These are phyloP conservation scores for Phalangium opilio DNA, from an alignment of 2,888 invertebrate species.

Conservation along the genomic window DNA sequence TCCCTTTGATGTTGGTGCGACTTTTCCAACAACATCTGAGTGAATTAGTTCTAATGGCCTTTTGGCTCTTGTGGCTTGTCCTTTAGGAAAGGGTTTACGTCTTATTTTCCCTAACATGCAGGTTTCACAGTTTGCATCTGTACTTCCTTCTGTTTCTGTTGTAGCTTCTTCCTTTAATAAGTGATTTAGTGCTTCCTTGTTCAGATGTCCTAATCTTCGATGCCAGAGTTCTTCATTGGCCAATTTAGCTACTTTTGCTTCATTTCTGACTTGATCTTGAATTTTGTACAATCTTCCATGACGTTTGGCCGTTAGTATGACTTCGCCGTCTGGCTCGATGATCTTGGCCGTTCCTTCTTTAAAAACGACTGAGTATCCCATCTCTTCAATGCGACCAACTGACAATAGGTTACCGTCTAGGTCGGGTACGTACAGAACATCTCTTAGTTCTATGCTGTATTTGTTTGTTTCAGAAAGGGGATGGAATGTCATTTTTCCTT, in stretches of 20 bases:
- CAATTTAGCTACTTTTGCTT: neutral
- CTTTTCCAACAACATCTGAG: slow-evolving; percentile 6
- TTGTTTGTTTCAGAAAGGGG: neutral
- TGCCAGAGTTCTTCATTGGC: slow-evolving; percentile 3
- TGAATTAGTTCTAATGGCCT: slow-evolving; percentile 3
- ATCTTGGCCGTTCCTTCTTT: slow-evolving; percentile 6
- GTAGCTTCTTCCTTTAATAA: no score
- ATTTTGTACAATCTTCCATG: slow-evolving; percentile 4
- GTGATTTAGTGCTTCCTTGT: neutral
- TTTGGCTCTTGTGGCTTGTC: slow-evolving; percentile 2
- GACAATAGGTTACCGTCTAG: slow-evolving; percentile 5
- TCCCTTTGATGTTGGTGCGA: slow-evolving; percentile 4
- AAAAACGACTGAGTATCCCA: slow-evolving; percentile 4
- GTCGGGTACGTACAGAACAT: slow-evolving; percentile 5
- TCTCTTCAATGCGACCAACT: slow-evolving; percentile 3
- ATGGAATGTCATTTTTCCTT: neutral
- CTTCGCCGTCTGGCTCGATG: neutral
- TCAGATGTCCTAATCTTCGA: slow-evolving; percentile 2
- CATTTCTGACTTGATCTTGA: slow-evolving; percentile 1
- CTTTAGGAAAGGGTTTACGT: slow-evolving; percentile 3
- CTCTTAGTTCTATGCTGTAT: neutral
- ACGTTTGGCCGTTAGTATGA: neutral
- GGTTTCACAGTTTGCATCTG: neutral
- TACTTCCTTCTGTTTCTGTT: neutral
- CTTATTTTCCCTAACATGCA: slow-evolving; percentile 4